phyloP scores from a whole-genome alignment of 2,113 vertebrate genomes.

The Carollia perspicillata region DNA sequence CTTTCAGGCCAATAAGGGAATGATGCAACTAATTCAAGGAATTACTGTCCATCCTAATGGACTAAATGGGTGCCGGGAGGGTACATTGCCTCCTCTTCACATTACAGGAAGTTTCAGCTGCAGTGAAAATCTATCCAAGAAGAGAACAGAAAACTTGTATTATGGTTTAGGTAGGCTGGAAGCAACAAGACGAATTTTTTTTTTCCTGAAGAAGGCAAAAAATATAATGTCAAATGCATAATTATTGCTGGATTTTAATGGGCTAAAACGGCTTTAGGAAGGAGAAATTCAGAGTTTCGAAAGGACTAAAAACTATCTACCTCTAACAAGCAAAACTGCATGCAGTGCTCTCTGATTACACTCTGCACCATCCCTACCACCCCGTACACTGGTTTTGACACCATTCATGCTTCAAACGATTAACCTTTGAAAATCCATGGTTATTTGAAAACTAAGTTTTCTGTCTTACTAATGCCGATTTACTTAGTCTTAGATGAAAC shows the following conservation, averaged over 20 bases:
- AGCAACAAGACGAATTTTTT: background rate
- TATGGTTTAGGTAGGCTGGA: background rate
- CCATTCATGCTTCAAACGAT: conserved; percentile 6
- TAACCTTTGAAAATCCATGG: conserved; percentile 39
- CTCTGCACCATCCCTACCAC: background rate
- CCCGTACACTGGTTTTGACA: background rate
- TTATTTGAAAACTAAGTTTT: conserved; percentile 16
- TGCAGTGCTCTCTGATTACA: background rate
- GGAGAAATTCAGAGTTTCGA: background rate
- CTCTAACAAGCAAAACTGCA: background rate
- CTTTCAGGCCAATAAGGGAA: background rate
- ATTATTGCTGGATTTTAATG: conserved; percentile 25
- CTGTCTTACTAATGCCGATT: background rate
- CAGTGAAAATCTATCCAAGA: background rate
- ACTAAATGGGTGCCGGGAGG: background rate
- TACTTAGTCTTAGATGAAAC: background rate
- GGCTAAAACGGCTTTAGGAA: background rate
- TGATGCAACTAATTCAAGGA: background rate
- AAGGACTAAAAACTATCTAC: background rate
- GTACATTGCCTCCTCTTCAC: background rate
- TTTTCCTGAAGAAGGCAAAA: background rate
- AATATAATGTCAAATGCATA: background rate
- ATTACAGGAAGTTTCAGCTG: conserved; percentile 21
- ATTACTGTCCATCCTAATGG: background rate
- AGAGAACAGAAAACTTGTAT: background rate